These are phyloP conservation scores for Drosophila kambysellisi DNA, from an alignment of 2,888 invertebrate species.

Conservation along the genomic window DNA sequence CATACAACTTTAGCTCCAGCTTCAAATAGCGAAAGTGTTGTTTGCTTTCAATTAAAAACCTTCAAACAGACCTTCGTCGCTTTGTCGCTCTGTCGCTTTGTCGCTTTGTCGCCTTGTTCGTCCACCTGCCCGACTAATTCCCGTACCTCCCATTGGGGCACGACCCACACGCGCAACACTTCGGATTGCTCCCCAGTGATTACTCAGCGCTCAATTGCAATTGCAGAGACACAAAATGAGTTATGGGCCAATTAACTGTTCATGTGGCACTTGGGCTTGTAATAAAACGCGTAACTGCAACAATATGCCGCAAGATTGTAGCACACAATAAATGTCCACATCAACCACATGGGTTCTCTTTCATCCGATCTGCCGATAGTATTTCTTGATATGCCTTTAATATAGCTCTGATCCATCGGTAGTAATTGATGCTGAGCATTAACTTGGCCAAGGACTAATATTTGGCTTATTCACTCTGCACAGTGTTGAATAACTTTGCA, in stretches of 20 bases:
- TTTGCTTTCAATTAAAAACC: slow-evolving; percentile 78
- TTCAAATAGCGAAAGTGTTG: slow-evolving; percentile 60
- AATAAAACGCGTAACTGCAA: slow-evolving; percentile 4
- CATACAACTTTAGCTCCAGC: slow-evolving; percentile 10
- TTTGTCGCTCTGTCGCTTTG: slow-evolving; percentile 3
- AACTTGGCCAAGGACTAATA: no score
- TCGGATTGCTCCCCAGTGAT: slow-evolving; percentile 53
- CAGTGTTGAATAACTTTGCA: background rate
- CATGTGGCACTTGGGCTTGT: slow-evolving; percentile 12
- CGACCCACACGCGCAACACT: slow-evolving; percentile 4
- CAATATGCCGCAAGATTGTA: slow-evolving; percentile 1
- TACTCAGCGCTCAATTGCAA: slow-evolving; percentile 48
- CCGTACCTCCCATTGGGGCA: slow-evolving; percentile 10
- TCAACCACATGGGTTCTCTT: background rate
- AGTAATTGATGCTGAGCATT: background rate
- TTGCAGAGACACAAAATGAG: slow-evolving; percentile 26
- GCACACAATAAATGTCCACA: slow-evolving; percentile 14
- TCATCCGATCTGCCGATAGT: background rate
- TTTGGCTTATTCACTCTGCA: background rate
- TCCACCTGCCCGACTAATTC: slow-evolving; percentile 43
- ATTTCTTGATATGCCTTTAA: background rate
- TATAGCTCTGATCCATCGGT: background rate
- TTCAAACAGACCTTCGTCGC: slow-evolving; percentile 8
- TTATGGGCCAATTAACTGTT: slow-evolving; percentile 61
- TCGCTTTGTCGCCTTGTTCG: background rate